These are phyloP conservation scores for Apamea epomidion DNA, from an alignment of 2,888 invertebrate genomes.

Conservation along the genomic window DNA sequence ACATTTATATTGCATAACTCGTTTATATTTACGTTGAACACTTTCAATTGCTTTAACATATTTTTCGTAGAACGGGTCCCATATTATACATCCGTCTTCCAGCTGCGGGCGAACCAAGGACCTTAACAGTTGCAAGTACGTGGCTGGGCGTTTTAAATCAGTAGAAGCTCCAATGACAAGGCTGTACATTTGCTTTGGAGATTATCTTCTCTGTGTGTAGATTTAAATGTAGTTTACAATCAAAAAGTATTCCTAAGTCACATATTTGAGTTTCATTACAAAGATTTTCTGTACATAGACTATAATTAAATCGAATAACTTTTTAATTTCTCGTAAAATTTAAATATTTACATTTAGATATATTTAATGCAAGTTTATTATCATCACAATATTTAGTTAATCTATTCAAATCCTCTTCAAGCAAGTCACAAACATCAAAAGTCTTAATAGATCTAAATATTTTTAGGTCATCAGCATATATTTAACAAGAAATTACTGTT, in stretches of 20 bases:
- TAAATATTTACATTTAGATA: too few species aligned
- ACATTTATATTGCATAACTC: background rate
- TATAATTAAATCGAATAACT: background rate
- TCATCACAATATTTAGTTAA: too few species aligned
- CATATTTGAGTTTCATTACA: background rate
- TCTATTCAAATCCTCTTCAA: too few species aligned
- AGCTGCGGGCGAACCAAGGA: background rate
- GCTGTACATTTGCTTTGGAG: background rate
- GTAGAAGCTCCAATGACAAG: background rate
- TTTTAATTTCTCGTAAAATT: too few species aligned
- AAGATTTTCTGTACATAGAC: background rate
- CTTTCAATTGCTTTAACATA: too few species aligned
- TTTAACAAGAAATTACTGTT: too few species aligned
- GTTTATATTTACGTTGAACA: background rate
- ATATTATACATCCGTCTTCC: background rate
- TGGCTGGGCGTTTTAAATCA: background rate
- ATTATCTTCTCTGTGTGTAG: background rate
- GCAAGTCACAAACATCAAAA: too few species aligned
- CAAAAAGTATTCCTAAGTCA: background rate
- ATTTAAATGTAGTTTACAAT: background rate
- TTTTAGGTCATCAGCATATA: too few species aligned
- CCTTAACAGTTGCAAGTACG: background rate
- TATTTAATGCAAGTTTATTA: too few species aligned
- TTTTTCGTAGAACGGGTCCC: background rate
- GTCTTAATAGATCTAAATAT: too few species aligned